Percentiles rank a stretch among this genome's conserved stretches.
Evolutionary conservation across 2,888 invertebrate species (phyloP).

Genomic region (Hymenopus coronatus): DNA sequence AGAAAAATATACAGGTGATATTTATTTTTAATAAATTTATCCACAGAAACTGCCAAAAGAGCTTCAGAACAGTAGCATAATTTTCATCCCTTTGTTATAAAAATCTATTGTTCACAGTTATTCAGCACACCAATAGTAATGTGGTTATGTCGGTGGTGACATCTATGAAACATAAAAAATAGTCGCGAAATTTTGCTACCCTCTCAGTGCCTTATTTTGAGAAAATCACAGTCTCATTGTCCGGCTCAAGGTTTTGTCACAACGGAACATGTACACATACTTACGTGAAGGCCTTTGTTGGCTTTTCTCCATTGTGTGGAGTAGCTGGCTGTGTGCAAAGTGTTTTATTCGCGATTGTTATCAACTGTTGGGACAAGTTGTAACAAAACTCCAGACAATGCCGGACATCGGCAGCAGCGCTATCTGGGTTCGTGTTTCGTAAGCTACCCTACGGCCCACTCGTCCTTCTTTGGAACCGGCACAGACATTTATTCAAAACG

Average conservation of each 20-base stretch:
- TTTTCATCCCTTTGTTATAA: too few species aligned
- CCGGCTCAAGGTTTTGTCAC: background rate
- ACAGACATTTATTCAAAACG: background rate
- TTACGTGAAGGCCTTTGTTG: background rate
- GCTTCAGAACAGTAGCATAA: too few species aligned
- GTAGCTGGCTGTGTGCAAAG: background rate
- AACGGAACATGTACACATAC: background rate
- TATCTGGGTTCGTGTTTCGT: background rate
- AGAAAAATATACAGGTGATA: too few species aligned
- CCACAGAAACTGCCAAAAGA: too few species aligned
- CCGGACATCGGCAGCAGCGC: background rate
- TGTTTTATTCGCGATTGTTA: background rate
- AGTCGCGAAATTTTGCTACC: too few species aligned
- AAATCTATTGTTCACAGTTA: too few species aligned
- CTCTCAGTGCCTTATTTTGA: background rate
- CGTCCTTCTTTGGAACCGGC: too few species aligned
- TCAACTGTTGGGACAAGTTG: background rate
- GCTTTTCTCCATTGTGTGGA: background rate
- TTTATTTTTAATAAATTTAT: too few species aligned
- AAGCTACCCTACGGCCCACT: background rate
- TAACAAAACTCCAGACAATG: background rate
- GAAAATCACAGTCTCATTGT: background rate
- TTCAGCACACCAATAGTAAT: too few species aligned
- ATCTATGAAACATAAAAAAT: too few species aligned
- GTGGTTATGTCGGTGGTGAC: too few species aligned